Evolutionary conservation across 2,888 invertebrate genomes (phyloP), one percentile per base, ranked within the genome.

Genomic region (Lepidocyrtoides sp.): DNA sequence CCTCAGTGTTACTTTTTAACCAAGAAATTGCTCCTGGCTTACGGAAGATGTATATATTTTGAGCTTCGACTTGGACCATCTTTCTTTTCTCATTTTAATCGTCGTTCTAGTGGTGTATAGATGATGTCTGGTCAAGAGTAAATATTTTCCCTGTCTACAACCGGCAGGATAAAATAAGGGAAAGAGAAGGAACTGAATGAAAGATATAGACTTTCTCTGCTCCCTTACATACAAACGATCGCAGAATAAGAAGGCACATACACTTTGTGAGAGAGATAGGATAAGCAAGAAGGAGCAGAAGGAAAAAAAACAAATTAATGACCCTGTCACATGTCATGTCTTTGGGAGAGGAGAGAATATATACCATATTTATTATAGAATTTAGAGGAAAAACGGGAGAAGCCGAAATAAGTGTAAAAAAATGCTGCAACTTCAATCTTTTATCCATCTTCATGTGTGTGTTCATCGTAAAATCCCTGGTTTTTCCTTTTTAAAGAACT

Each of bases 251-350:
- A 32, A 66, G 32, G 14, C 32, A 10, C 12, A 66, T 66, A 60
- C 23, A 23, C n/a, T n/a, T n/a, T n/a, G n/a, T n/a, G n/a, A n/a
- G 14, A n/a, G 32, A 66, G 29, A 63, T 29, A 20, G 69, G 69
- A 63, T 63, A 26, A 69, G 69, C 41, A 69, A 36, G 20, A n/a
- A n/a, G n/a, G 41, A 36, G 69, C 41, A 63, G 14, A 69, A 69
- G 41, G 41, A 77, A 69, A 72, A 83, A 83, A 48, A n/a, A n/a
- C 83, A 51, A 89, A 89, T 89, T 89, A 89, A 89, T 89, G 89
- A 89, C 89, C 89, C 89, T 89, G 89, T 89, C 89, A 89, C 84
- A 84, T 89, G 89, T 89, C 89, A 89, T 82, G 89, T 89, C 89
- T 89, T 81, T 60, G 72, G 72, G 72, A 72, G 57, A 57, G 23